Conservation (phyloP, 2,888 invertebrate species). For the Caenorhabditis afra region DNA sequence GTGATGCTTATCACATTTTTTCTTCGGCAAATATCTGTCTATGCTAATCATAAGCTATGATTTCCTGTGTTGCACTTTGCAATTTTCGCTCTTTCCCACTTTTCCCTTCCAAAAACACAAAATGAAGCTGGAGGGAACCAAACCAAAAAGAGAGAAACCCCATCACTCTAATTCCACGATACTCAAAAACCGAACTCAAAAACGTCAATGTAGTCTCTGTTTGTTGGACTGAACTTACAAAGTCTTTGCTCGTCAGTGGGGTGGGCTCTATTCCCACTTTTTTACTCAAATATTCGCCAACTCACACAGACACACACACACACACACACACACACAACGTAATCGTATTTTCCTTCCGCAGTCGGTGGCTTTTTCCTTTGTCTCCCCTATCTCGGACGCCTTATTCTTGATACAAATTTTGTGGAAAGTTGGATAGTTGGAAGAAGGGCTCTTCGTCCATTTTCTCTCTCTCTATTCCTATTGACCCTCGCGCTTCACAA, state of each 20-base stretch:
- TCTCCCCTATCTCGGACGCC: slow-evolving; percentile 28
- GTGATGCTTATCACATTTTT: not conserved
- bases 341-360: slow-evolving; percentile 50
- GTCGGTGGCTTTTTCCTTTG: slow-evolving; percentile 40
- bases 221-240: slow-evolving; percentile 54
- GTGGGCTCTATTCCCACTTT: slow-evolving; percentile 12
- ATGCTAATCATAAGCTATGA: not conserved
- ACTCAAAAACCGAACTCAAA: not conserved
- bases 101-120: slow-evolving; percentile 22
- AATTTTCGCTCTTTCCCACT: slow-evolving; percentile 24
- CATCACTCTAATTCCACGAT: no score
- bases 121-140: not conserved
- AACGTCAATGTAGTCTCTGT: slow-evolving; percentile 1
- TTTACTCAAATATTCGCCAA: slow-evolving; percentile 59
- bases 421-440: not conserved
- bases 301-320: not conserved
- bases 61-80: no score
- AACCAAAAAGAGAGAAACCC: not conserved
- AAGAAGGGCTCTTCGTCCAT: not conserved
- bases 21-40: not conserved
- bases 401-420: slow-evolving; percentile 16
- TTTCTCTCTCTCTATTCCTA: not conserved
- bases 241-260: slow-evolving; percentile 19
- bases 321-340: slow-evolving; percentile 18
- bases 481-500: not conserved